Evolutionary conservation across 2,888 invertebrate species (phyloP), one percentile per base, ranked within the genome.

Genomic region (Apamea sordens): DNA sequence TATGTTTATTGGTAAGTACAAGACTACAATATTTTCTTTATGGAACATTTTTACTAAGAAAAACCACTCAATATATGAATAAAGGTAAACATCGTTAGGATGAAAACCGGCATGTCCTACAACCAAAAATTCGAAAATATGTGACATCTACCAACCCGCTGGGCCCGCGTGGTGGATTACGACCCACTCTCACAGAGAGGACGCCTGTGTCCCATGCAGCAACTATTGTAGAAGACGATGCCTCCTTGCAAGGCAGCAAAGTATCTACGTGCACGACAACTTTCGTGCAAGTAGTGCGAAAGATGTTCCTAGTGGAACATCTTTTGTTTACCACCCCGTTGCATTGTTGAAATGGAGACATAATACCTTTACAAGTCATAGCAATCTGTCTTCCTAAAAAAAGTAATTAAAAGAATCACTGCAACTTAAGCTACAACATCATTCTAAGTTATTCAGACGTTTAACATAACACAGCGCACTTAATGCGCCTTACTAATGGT

Each of bases 401-500:
- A 68, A 77, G 69, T 72, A 84, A 89, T 89, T 79, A 88, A 83
- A 77, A 79, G 59, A 82, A 87, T 77, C 41, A 18, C 44, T 79
- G 41, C 73, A 87, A 79, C 71, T 73, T 69, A 82, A 80, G 41
- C 65, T 74, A 56, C 59, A 78, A 73, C 84, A 75, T 78, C 44
- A 75, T 73, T 70, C 67, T 79, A 86, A 89, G 76, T 88, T 88
- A 88, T 88, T 81, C 89, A 78, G 74, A 71, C 80, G 86, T 77
- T 89, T 82, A 83, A 88, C 86, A 89, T 82, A 89, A 89, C 81
- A 81, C 84, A 82, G 78, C 76, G 50, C 77, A 85, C 76, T 87
- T 86, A 88, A 89, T 89, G 84, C 65, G 75, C 77, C 68, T 88
- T 73, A 86, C 87, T 86, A 86, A 88, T 82, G 83, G 86, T 86